Percentiles rank a stretch among this genome's conserved stretches.
These are phyloP conservation scores for Holothuria leucospilota DNA, from an alignment of 53 echinoderm and acorn worm species.

Conservation along the genomic window DNA sequence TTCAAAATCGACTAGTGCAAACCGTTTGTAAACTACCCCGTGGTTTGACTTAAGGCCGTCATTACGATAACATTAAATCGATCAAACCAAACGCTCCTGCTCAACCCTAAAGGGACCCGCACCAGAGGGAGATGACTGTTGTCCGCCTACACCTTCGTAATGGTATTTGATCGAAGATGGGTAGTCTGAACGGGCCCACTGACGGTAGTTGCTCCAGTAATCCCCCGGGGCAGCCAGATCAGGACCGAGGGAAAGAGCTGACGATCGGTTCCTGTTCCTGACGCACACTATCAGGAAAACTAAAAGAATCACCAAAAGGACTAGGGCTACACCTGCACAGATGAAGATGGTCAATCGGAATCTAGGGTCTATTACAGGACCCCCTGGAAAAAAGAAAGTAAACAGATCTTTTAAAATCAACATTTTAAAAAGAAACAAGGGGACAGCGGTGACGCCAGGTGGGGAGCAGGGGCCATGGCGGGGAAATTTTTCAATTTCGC, in stretches of 20 bases:
- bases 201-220: slow-evolving; percentile 37
- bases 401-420: background rate
- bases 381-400: background rate
- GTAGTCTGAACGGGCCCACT: slow-evolving; percentile 35
- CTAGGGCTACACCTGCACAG: slow-evolving; percentile 38
- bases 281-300: slow-evolving; percentile 28
- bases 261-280: slow-evolving; percentile 16
- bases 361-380: background rate
- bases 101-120: background rate
- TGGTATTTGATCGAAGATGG: slow-evolving; percentile 19
- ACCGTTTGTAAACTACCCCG: too few relatives aligned
- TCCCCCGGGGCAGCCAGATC: slow-evolving; percentile 19
- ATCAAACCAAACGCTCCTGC: slow-evolving; percentile 33
- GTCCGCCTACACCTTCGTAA: background rate
- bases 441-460: too few relatives aligned
- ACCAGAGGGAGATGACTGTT: background rate
- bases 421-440: too few relatives aligned
- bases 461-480: too few relatives aligned
- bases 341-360: slow-evolving; percentile 31
- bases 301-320: slow-evolving; percentile 21
- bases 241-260: slow-evolving; percentile 19
- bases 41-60: too few relatives aligned
- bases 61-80: too few relatives aligned
- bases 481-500: too few relatives aligned
- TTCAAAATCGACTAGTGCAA: too few relatives aligned